Base-by-base conservation (phyloP, 2,888 invertebrate species). In the Copidosoma aretas region DNA sequence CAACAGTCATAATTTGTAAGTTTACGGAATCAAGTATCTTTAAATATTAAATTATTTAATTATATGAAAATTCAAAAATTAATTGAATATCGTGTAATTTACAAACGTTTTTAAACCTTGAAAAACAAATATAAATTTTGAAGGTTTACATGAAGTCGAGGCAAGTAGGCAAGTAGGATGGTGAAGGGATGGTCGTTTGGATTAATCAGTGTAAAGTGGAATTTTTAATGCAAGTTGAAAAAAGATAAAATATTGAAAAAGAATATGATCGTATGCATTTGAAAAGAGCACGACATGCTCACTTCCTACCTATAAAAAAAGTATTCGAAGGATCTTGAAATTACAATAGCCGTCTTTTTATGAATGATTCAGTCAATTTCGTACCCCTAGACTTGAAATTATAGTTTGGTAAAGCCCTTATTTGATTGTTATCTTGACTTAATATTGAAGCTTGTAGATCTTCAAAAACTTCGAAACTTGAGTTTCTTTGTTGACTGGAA, bases 241-340 rank as follows among this genome's bases (percentile, higher is more conserved):
- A 66, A 72, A 22, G 70, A 74, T 58, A 74, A 73, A 75, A 76
- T 77, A 81, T 77, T 79, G 82, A 82, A 80, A 83, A 83, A 83
- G 82, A 83, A 83, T 83, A 83, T 83, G 82, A 83, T 83, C 82
- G 74, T 75, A 75, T 77, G 73, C 76, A 76, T 77, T 75, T 76
- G 75, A 76, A 77, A 76, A 78, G 77, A 81, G 79, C 79, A 73
- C 69, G 73, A 76, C 70, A 72, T 73, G 76, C 77, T 78, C 78
- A 75, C 71, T 73, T 74, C 76, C 67, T 73, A 62, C 60, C 68
- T 69, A 66, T 32, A 49, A 53, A 66, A 68, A 72, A 62, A 67
- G 58, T 67, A 69, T 68, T 63, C 53, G 49, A 21, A 39, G 54
- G 52, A 59, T 62, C 75, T 75, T 77, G 70, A 74, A 70, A 71